Evolutionary conservation across 2,797 vertebrate genomes (phyloP).

Genomic region (Poecilia velifera): DNA sequence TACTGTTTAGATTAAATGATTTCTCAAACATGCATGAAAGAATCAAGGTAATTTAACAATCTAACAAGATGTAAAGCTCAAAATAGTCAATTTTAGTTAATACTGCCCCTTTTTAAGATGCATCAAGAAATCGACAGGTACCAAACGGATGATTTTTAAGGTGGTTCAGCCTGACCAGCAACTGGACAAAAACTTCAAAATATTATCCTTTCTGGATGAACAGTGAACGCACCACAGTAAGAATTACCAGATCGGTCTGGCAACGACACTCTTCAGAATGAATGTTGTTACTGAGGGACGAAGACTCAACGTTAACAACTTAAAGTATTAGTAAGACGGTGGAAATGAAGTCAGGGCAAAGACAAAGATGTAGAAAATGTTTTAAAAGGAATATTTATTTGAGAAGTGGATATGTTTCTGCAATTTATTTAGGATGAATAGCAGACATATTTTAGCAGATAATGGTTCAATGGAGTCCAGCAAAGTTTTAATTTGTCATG

Average conservation of each 20-base stretch:
- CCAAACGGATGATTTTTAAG: background rate
- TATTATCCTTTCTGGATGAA: background rate
- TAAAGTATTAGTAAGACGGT: background rate
- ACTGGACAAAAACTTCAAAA: background rate
- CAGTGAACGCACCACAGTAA: background rate
- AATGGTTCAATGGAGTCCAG: background rate
- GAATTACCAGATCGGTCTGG: background rate
- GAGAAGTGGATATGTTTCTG: background rate
- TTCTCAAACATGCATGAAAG: no score
- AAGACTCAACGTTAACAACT: background rate
- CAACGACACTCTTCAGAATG: background rate
- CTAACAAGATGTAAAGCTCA: no score
- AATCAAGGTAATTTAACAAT: no score
- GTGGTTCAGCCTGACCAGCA: background rate
- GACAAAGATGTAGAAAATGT: background rate
- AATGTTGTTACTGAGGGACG: background rate
- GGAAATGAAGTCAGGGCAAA: background rate
- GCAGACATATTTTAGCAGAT: background rate
- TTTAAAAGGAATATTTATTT: background rate
- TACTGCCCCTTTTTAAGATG: background rate
- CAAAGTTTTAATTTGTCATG: background rate
- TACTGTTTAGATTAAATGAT: no score
- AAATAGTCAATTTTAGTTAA: no score
- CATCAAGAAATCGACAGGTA: background rate
- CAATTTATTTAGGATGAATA: background rate